Evolutionary conservation across 2,113 vertebrate species (phyloP).

Genomic region (Prolemur simus): DNA sequence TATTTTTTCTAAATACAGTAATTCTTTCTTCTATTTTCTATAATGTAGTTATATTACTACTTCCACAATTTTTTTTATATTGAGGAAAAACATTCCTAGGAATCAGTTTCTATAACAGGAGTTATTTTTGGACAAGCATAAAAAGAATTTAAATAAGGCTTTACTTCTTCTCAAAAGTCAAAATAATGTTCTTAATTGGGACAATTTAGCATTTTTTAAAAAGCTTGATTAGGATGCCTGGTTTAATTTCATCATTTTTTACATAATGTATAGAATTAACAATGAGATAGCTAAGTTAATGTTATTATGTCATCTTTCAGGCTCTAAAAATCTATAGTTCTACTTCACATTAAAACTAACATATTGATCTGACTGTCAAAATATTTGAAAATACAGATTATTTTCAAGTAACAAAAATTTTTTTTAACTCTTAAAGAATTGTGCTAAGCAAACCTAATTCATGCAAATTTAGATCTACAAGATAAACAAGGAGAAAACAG

Average conservation of each 20-base stretch:
- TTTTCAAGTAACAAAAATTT: constrained; percentile 43
- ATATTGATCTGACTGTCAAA: constrained; percentile 4
- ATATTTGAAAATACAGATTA: background rate
- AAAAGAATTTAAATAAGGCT: background rate
- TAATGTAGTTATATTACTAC: background rate
- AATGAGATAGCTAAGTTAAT: background rate
- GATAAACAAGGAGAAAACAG: background rate
- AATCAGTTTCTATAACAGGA: background rate
- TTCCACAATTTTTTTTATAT: background rate
- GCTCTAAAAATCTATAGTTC: background rate
- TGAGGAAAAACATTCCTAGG: background rate
- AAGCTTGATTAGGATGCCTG: background rate
- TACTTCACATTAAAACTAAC: constrained; percentile 36
- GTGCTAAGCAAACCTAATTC: background rate
- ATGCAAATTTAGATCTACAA: constrained; percentile 4
- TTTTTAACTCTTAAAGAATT: background rate
- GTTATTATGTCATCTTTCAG: background rate
- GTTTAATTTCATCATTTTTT: constrained; percentile 2
- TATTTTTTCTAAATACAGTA: background rate
- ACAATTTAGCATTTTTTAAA: constrained; percentile 2
- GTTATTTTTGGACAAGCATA: background rate
- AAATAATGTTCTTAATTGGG: background rate
- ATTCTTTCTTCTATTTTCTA: background rate
- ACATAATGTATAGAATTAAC: background rate
- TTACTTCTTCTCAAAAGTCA: constrained; percentile 6